Evolutionary conservation across 2,113 vertebrate genomes (phyloP).

Genomic region (Beaufortia kweichowensis): DNA sequence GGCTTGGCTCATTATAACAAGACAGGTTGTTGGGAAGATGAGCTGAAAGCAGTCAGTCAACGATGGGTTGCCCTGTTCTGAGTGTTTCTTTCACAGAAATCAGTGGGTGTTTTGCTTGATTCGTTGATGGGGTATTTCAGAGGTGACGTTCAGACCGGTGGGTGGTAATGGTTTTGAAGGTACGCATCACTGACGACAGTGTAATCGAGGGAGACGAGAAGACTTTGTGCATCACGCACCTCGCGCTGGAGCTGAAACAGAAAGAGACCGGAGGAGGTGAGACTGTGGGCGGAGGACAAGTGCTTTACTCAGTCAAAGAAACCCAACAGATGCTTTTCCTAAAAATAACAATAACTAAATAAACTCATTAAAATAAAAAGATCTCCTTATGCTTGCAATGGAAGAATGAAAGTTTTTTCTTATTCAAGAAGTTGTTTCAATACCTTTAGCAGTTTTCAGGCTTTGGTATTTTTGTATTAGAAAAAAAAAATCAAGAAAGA

Average conservation of each 20-base stretch:
- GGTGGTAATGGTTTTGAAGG: constrained; percentile 1
- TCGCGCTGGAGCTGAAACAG: constrained; percentile 3
- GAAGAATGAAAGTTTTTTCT: no score
- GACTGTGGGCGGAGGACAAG: background rate
- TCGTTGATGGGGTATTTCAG: constrained; percentile 23
- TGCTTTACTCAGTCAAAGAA: constrained; percentile 10
- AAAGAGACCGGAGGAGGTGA: background rate
- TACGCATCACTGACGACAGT: background rate
- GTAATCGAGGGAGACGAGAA: constrained; percentile 37
- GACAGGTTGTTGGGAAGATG: background rate
- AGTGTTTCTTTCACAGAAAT: background rate
- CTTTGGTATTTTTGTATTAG: no score
- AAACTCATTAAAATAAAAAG: no score
- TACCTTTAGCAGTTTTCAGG: no score
- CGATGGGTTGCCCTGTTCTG: background rate
- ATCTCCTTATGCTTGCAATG: no score
- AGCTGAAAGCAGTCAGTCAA: background rate
- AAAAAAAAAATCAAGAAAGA: background rate
- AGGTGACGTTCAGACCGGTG: constrained; percentile 12
- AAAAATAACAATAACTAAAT: background rate
- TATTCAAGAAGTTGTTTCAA: no score
- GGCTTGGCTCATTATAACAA: background rate
- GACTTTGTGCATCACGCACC: background rate
- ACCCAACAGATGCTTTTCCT: constrained; percentile 11
- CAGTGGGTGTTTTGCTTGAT: constrained; percentile 28